Evolutionary conservation across 2,113 vertebrate species (phyloP), one percentile per base, ranked within the genome.

Genomic region (Falco punctatus): DNA sequence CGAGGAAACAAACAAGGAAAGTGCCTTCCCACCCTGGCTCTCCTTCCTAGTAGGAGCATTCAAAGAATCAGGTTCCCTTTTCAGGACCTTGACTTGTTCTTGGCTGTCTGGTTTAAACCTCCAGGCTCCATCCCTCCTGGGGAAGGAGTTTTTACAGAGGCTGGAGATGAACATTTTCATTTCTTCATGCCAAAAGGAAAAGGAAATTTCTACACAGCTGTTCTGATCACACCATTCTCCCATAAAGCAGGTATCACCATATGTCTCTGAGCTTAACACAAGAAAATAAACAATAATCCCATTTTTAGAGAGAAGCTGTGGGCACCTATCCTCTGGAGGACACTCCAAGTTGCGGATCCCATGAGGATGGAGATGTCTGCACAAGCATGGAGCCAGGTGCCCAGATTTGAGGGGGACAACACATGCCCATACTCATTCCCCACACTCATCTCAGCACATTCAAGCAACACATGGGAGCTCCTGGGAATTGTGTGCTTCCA

Each of bases 361-460:
- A 49, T 21, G 52, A 61, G 58, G 46, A 79, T 46, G n/a, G n/a
- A 49, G 33, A 21, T 15, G 8, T 13, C 46, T 82, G 16, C 9
- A 5, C 9, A n/a, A 72, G 28, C 72, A 32, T 7, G 32, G 32
- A 55, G 54, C 7, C 42, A 58, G 23, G 21, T 80, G 61, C 67
- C 79, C 49, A 24, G 12, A 5, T 40, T 9, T 27, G 35, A 42
- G 24, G 11, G 26, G 59, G 38, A 55, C 40, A 55, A 64, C 42
- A 40, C 5, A 8, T 12, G 27, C 33, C 46, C 32, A 2, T 8
- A 11, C 28, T 66, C 58, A 8, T 20, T 72, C 46, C 21, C 52
- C 8, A 5, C 23, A 38, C 23, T 46, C 42, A 62, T 5, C 46
- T 40, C 0, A 0, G 7, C 3, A 3, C 15, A 11, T 58, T 52